Evolutionary conservation across 2,888 invertebrate species (phyloP), one percentile per base, ranked within the genome.

Genomic region (Tenthredo livida): DNA sequence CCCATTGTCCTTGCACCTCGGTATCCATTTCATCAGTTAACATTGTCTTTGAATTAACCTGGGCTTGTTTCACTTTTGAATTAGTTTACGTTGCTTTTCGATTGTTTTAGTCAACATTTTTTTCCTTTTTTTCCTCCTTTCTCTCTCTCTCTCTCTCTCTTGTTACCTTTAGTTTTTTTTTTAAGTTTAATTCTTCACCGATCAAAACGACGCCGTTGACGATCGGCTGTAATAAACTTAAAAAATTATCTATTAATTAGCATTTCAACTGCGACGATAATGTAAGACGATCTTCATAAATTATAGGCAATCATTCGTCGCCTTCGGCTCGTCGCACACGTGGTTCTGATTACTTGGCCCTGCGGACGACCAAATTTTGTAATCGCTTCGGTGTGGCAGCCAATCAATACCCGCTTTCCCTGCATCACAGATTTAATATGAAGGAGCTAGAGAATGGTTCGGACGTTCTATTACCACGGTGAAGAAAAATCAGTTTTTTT

Each of bases 11-110:
- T 89, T 89, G 88, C 88, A 87, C 87, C 86, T 73, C 37, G 72
- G 84, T 85, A 65, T 77, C 75, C 83, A 86, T 88, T 86, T 90
- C 90, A 90, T 90, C 90, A 90, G 90, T 90, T 90, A 91, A 90
- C 91, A 89, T 90, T 90, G 90, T 91, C 88, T 89, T 84, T 87
- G 85, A 88, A 88, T 88, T 89, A 89, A 90, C 90, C 90, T 89
- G 90, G 87, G 87, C 89, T 91, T 91, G 89, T 90, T 90, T 88
- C 88, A 89, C 90, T 88, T 88, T 88, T 37, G 58, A 58, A 80
- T 80, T 43, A 61, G 61, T 80, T 80, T 61, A 47, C 58, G 37
- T 43, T 80, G 10, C 25, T 80, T 40, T 43, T 37, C 61, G 17
- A 21, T 50, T 77, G 25, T 77, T 29, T 80, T 61, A 21, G 12